Base-by-base conservation (phyloP, 2,113 vertebrate species). In the Takifugu flavidus region DNA sequence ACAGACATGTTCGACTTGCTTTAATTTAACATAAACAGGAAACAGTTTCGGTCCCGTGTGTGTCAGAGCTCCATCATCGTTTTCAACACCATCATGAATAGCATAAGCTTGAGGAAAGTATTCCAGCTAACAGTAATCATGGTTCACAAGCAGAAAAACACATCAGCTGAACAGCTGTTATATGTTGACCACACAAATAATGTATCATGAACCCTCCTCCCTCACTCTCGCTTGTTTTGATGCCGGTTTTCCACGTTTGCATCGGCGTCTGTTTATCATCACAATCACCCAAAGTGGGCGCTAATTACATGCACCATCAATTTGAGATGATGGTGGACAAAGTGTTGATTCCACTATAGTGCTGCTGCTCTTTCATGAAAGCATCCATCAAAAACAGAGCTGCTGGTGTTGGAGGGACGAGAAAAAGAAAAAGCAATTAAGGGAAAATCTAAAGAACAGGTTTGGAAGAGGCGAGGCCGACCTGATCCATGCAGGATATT, bases 241-340 rank as follows among this genome's bases (percentile, higher is more conserved):
- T 80, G 85, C 82, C 81, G 83, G 85, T 86, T 80, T 75, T 67
- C 58, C 67, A 53, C 67, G 68, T 75, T 63, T 42, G 44, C 79
- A 79, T 77, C 85, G 78, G 82, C 79, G 80, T 82, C 77, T 83
- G 79, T 86, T 86, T 86, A 87, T 86, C 84, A 76, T 78, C 75
- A 77, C 84, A 86, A 82, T 89, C 81, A 65, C 80, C 77, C 74
- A 86, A 86, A 87, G 79, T 87, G 81, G 72, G 72, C 76, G 25
- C 72, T 82, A 86, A 87, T 89, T 89, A 89, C 80, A 85, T 76
- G 82, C 77, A 70, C 74, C 85, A 85, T 87, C 80, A 80, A 84
- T 82, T 82, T 75, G 66, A 78, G 67, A 66, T 80, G 80, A 82
- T 76, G 73, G 71, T 77, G 78, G 70, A 82, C 78, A 86, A 85